Percentiles rank a stretch among this genome's conserved stretches.
These are phyloP conservation scores for Oreochromis aureus DNA, from an alignment of 2,113 vertebrate species.

Conservation along the genomic window DNA sequence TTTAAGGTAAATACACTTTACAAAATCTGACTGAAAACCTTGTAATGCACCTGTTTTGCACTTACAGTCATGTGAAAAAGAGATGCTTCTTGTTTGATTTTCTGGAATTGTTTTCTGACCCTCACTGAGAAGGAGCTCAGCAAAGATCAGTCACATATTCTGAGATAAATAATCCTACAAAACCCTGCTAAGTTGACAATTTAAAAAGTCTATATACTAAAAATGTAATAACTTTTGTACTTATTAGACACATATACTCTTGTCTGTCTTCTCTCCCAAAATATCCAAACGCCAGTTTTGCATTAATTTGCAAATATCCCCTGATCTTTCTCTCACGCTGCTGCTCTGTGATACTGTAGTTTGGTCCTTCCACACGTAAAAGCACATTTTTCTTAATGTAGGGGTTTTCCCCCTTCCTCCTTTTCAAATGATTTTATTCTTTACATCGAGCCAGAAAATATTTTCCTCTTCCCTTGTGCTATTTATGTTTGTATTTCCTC, in stretches of 20 bases:
- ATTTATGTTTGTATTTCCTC: neutral
- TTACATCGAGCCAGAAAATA: neutral
- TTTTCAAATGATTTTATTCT: neutral
- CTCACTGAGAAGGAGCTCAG: neutral
- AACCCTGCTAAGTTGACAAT: neutral
- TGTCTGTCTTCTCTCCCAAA: neutral
- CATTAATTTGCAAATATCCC: neutral
- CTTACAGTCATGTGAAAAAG: neutral
- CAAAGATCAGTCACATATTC: no score
- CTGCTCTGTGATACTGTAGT: neutral
- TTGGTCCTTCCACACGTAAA: neutral
- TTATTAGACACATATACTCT: fast-evolving
- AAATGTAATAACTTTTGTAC: neutral
- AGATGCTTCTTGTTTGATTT: neutral
- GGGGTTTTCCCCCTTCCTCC: neutral
- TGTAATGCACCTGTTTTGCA: neutral
- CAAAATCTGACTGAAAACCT: neutral
- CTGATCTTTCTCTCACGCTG: neutral
- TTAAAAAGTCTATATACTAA: neutral
- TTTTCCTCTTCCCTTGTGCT: neutral
- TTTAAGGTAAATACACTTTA: neutral
- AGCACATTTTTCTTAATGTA: neutral
- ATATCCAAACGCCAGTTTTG: neutral
- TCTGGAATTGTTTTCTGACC: neutral
- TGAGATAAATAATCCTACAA: no score